Conservation (phyloP, 2,888 invertebrate species). For the Drosophila picticornis region DNA sequence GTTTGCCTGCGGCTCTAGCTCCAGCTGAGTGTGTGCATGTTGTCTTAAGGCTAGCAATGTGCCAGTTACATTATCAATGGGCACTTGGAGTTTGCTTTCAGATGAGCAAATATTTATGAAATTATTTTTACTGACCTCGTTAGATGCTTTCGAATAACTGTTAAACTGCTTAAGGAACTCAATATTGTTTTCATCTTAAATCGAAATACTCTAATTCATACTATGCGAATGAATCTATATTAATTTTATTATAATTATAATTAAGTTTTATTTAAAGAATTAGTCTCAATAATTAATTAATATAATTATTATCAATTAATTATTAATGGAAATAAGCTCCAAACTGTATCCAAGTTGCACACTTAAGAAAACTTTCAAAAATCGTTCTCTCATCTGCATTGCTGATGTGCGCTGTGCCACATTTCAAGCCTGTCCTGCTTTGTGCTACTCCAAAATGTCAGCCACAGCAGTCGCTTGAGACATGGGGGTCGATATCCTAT, state of each 20-base stretch:
- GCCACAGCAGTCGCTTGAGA: not conserved
- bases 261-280: not conserved
- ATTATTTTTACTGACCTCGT: slow-evolving; percentile 17
- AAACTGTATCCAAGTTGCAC: not conserved
- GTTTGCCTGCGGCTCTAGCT: slow-evolving; percentile 9
- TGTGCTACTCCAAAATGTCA: slow-evolving; percentile 1
- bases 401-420: slow-evolving; percentile 22
- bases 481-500: slow-evolving; percentile 41
- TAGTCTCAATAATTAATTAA: not conserved
- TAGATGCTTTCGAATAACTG: not conserved
- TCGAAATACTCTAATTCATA: too few relatives aligned
- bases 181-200: too few relatives aligned
- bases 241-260: not conserved
- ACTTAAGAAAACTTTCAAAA: not conserved
- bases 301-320: too few relatives aligned
- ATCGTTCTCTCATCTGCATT: slow-evolving; percentile 12
- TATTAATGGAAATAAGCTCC: not conserved
- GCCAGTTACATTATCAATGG: slow-evolving; percentile 25
- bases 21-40: not conserved
- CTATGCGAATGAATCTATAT: not conserved
- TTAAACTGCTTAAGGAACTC: not conserved
- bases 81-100: slow-evolving; percentile 7
- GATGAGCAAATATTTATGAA: slow-evolving; percentile 43
- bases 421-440: slow-evolving; percentile 18
- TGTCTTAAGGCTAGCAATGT: slow-evolving; percentile 20